Percentiles rank a stretch among this genome's conserved stretches.
phyloP scores from a whole-genome alignment of 2,888 invertebrate species.

The Microctonus hyperodae region DNA sequence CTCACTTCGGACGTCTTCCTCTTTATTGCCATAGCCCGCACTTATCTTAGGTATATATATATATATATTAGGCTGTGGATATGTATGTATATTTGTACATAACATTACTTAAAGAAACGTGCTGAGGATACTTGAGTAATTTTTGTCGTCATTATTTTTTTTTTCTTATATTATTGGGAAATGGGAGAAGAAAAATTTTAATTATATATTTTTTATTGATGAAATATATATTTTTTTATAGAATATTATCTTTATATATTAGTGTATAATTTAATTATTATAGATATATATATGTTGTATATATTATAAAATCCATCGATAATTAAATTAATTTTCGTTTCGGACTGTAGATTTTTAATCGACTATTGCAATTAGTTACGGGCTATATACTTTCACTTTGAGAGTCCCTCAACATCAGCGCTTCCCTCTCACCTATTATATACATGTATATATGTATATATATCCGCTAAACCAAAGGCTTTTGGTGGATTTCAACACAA shows the following conservation, averaged over 20 bases:
- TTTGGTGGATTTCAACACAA: not conserved
- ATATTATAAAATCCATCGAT: constrained; percentile 13
- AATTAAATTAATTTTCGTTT: constrained; percentile 61
- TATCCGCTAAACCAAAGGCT: not conserved
- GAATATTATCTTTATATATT: too few relatives aligned
- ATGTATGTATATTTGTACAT: too few relatives aligned
- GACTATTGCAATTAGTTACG: constrained; percentile 60
- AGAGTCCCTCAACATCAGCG: constrained; percentile 15
- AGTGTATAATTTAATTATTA: too few relatives aligned
- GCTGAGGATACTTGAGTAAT: constrained; percentile 1
- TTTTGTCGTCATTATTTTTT: not conserved
- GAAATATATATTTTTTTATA: too few relatives aligned
- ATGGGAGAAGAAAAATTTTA: too few relatives aligned
- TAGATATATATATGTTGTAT: too few relatives aligned
- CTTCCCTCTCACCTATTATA: not conserved
- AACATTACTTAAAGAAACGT: too few relatives aligned
- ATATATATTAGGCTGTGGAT: too few relatives aligned
- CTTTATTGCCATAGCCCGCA: constrained; percentile 47
- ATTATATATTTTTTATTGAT: too few relatives aligned
- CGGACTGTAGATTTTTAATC: constrained; percentile 57
- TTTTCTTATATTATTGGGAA: not conserved
- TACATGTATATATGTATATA: not conserved
- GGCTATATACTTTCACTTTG: constrained; percentile 50
- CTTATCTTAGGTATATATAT: constrained; percentile 42
- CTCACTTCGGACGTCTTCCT: constrained; percentile 60